phyloP scores from a whole-genome alignment of 2,797 vertebrate genomes.

The Sebastes oblongus region DNA sequence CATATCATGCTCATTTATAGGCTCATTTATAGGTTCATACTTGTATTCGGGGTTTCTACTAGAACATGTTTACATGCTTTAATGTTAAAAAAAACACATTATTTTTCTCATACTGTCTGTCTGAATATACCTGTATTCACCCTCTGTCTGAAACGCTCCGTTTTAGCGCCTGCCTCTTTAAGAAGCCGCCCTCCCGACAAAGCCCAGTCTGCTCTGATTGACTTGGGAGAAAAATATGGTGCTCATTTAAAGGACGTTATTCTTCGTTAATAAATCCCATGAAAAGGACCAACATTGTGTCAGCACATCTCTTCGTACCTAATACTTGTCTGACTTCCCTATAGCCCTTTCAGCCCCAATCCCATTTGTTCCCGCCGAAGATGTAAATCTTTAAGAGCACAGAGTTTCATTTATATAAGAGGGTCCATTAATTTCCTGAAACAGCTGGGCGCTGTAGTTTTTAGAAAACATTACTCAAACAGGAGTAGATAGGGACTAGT shows the following conservation, averaged over 20 bases:
- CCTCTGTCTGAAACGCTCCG: neutral
- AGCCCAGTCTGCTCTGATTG: neutral
- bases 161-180: neutral
- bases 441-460: neutral
- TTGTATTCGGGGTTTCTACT: neutral
- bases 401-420: neutral
- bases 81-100: neutral
- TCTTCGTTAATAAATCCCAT: neutral
- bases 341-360: neutral
- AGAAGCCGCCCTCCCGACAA: fast-evolving
- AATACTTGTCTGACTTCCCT: neutral
- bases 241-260: neutral
- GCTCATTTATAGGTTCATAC: neutral
- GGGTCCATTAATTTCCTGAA: neutral
- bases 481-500: neutral
- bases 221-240: too few species aligned
- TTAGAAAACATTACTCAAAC: neutral
- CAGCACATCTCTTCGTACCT: neutral
- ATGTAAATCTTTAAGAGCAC: neutral
- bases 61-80: neutral
- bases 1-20: neutral
- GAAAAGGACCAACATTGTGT: neutral
- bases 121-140: neutral
- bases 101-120: neutral
- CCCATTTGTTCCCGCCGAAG: neutral